phyloP scores from a whole-genome alignment of 2,797 vertebrate species.

The Melopsittacus undulatus region DNA sequence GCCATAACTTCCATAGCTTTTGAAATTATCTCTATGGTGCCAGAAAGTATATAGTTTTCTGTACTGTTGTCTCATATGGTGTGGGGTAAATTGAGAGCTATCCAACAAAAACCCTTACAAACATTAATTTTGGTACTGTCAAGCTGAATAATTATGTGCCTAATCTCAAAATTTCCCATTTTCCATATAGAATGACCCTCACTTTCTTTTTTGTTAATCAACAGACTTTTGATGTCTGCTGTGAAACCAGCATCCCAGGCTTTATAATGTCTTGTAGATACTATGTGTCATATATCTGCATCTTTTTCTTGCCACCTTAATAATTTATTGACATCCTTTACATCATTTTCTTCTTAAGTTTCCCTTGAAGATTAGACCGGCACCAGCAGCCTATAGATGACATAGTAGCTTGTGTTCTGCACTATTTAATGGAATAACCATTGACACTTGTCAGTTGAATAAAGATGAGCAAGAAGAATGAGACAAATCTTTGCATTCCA shows the following conservation, averaged over 20 bases:
- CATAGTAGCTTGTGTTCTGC: neutral
- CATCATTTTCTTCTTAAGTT: neutral
- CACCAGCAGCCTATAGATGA: neutral
- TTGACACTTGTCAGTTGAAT: neutral
- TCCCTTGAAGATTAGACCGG: neutral
- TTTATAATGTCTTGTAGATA: neutral
- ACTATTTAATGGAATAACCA: neutral
- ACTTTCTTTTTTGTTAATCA: neutral
- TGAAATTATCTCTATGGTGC: neutral
- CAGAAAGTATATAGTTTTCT: neutral
- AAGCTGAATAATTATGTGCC: neutral
- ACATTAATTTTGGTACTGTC: neutral
- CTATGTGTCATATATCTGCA: neutral
- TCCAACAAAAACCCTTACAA: neutral
- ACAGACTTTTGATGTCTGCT: neutral
- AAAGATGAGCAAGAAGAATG: slow-evolving; percentile 12
- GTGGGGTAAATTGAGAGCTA: neutral
- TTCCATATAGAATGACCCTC: neutral
- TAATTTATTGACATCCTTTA: neutral
- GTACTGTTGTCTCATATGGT: neutral
- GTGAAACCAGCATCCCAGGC: neutral
- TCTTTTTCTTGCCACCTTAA: neutral
- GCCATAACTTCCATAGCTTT: neutral
- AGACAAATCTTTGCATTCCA: slow-evolving; percentile 24
- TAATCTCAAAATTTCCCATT: neutral